Conservation (phyloP, 2,113 vertebrate genomes). For the Oncorhynchus clarkii region DNA sequence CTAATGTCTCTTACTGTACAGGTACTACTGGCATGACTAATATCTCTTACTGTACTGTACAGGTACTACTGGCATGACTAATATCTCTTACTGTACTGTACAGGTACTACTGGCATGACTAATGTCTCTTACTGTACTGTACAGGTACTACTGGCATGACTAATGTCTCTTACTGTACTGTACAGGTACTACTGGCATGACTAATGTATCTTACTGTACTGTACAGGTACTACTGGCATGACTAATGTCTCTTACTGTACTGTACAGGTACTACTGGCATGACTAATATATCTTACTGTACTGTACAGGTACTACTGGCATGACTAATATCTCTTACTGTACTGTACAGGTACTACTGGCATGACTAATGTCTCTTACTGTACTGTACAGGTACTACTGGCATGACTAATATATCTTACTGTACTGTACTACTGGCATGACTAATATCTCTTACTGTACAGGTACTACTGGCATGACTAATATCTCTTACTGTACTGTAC, state of each 20-base stretch:
- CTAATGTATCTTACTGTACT: neutral
- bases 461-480: neutral
- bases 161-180: constrained; percentile 42
- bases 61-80: too few relatives aligned
- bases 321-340: constrained; percentile 43
- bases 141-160: too few relatives aligned
- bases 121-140: constrained; percentile 43
- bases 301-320: neutral
- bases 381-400: neutral
- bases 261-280: neutral
- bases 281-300: neutral
- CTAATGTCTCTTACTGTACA: too few relatives aligned
- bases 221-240: neutral
- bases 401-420: constrained; percentile 40
- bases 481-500: constrained; percentile 42
- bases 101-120: too few relatives aligned
- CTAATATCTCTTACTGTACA: too few relatives aligned
- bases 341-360: neutral
- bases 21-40: too few relatives aligned
- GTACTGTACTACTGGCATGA: neutral
- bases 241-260: constrained; percentile 44
- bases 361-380: too few relatives aligned
- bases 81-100: constrained; percentile 45
- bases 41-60: constrained; percentile 47
- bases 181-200: neutral